These are phyloP conservation scores for Tangara arthus DNA, from an alignment of 2,797 vertebrate species.

Conservation along the genomic window DNA sequence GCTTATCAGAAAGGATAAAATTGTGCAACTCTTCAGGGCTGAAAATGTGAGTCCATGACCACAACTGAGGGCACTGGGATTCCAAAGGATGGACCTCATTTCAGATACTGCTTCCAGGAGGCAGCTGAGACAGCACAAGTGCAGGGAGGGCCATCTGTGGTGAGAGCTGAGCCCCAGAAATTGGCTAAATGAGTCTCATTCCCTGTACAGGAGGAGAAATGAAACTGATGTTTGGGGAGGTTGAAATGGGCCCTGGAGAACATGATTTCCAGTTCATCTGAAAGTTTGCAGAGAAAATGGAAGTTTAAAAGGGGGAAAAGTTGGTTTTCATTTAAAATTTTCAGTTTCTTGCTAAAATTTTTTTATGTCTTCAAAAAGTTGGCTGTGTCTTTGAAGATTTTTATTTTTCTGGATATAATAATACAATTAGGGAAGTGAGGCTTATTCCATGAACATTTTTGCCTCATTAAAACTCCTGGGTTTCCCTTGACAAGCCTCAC, in stretches of 20 bases:
- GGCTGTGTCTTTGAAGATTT: background rate
- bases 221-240: background rate
- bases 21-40: background rate
- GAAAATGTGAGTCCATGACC: background rate
- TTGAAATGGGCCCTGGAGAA: background rate
- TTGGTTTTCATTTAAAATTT: background rate
- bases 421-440: background rate
- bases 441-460: background rate
- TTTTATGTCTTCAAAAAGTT: background rate
- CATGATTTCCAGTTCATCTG: background rate
- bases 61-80: background rate
- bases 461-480: background rate
- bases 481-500: background rate
- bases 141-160: background rate
- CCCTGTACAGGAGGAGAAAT: background rate
- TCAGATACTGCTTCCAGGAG: background rate
- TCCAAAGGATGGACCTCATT: background rate
- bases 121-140: background rate
- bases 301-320: background rate
- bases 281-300: background rate
- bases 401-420: background rate
- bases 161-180: background rate
- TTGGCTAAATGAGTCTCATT: background rate
- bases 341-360: background rate
- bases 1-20: background rate